Conservation (phyloP, 35 echinoderm and acorn worm species). For the Diadema setosum region DNA sequence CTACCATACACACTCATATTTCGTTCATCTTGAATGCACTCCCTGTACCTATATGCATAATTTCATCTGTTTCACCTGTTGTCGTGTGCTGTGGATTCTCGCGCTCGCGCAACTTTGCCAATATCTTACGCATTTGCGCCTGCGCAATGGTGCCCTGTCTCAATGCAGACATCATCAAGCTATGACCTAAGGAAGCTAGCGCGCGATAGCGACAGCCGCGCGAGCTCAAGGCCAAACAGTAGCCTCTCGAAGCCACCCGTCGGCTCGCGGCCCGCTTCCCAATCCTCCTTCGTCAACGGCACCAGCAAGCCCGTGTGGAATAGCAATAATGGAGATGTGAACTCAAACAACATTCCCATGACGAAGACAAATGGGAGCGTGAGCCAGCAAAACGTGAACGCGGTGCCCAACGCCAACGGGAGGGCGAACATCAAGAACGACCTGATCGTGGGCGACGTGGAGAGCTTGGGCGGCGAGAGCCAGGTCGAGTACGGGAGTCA, state of each 20-base stretch:
- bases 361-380: not conserved
- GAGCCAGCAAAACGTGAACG: not conserved
- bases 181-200: not conserved
- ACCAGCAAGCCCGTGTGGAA: too few species aligned
- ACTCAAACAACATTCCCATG: not conserved
- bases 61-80: too few species aligned
- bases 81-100: too few species aligned
- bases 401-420: not conserved
- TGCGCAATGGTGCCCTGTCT: too few species aligned
- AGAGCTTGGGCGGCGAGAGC: slow-evolving; percentile 74
- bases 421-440: not conserved
- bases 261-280: not conserved
- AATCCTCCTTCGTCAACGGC: not conserved
- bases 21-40: too few species aligned
- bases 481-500: slow-evolving; percentile 71
- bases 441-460: slow-evolving; percentile 44
- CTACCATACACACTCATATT: too few species aligned
- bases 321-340: not conserved
- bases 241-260: not conserved
- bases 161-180: not conserved
- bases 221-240: not conserved
- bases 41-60: too few species aligned
- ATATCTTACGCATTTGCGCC: too few species aligned
- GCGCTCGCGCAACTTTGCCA: too few species aligned
- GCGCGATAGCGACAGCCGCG: not conserved